Base-by-base conservation (phyloP, 2,113 vertebrate genomes). In the Romanogobio albipinnatus region DNA sequence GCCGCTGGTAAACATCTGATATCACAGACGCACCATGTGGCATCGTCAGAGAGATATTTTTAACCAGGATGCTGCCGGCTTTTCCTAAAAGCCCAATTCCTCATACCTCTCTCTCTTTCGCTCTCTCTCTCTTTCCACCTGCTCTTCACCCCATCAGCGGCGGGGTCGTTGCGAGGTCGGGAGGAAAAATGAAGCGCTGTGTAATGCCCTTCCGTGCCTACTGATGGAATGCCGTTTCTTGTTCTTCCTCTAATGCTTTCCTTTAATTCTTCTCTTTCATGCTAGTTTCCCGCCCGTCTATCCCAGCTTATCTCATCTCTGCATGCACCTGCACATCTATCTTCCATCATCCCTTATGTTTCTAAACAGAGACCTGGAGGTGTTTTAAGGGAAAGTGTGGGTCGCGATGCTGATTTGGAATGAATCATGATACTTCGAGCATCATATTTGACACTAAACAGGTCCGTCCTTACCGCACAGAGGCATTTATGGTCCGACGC, bases 101-200 rank as follows among this genome's bases (percentile, higher is more conserved):
- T 83, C 80, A 81, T 83, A 29, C 64, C 56, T 62, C 70, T 81
- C 49, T n/a, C 53, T 74, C 59, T 39, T 7, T 39, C 39, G 74
- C 74, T 61, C 10, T 70, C 84, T 88, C 90, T 91, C 84, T 88
- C 81, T 83, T 87, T 92, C 90, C 80, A 29, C 88, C 88, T 91
- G 90, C 81, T 88, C 89, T 84, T 88, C 85, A 90, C 85, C 89
- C 85, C 84, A 87, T 88, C 89, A 90, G 76, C 51, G 15, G 36
- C 39, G 81, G 87, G 82, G 89, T 90, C 81, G 85, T 81, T 13
- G 9, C 49, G 87, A 87, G 89, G 89, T 88, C 89, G 76, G n/a
- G 58, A 90, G 85, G 85, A 90, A 90, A 90, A 87, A 90, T 90
- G 83, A 70, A 85, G 83, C 80, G 56, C 85, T 84, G 87, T 43